Evolutionary conservation across 2,888 invertebrate species (phyloP).

Genomic region (Drosophila falleni): DNA sequence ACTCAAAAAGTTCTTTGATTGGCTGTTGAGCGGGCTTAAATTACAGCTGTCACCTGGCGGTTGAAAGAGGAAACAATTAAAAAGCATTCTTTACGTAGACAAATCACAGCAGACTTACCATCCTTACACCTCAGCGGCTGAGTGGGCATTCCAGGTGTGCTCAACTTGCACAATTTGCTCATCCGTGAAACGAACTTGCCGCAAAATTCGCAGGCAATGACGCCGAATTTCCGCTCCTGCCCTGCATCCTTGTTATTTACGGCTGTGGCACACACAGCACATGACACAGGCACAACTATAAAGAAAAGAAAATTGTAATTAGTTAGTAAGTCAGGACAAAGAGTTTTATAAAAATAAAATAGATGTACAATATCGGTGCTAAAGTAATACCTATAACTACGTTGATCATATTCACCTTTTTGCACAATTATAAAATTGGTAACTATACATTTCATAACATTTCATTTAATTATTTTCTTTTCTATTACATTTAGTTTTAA

Average conservation of each 20-base stretch:
- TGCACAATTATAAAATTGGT: too few species aligned
- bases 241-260: conserved; percentile 91
- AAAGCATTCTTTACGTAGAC: neutral
- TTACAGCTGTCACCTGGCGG: conserved; percentile 5
- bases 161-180: conserved; percentile 80
- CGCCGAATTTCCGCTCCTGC: conserved; percentile 93
- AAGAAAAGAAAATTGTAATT: neutral
- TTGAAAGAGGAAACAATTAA: neutral
- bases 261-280: conserved; percentile 92
- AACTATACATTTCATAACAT: too few species aligned
- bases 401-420: too few species aligned
- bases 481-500: neutral
- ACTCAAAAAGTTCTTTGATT: conserved; percentile 21
- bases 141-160: conserved; percentile 38
- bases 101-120: conserved; percentile 58
- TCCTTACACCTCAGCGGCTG: conserved; percentile 85
- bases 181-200: conserved; percentile 94
- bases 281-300: conserved; percentile 88
- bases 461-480: too few species aligned
- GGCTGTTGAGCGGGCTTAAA: conserved; percentile 2
- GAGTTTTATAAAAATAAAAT: too few species aligned
- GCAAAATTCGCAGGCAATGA: conserved; percentile 94
- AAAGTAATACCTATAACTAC: too few species aligned
- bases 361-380: too few species aligned
- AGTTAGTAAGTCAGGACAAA: too few species aligned